Base-by-base conservation (phyloP, 1,140 invertebrate species). In the Drosophila sproati region DNA sequence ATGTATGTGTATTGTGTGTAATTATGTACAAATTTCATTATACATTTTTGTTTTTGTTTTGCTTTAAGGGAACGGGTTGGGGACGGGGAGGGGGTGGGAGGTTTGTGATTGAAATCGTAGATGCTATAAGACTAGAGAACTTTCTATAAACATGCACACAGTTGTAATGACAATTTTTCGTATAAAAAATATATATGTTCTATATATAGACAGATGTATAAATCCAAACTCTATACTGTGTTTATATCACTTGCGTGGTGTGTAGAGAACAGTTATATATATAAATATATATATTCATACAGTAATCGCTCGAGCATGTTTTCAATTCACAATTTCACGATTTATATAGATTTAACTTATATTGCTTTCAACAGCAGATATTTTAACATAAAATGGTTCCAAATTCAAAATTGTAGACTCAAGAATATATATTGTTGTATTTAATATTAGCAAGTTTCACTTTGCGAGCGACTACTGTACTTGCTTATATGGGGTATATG, bases 121-220 rank as follows among this genome's bases (percentile, higher is more conserved):
- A 56, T 37, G 54, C 72, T 74, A 74, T 48, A 47, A 69, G 72
- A 74, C 72, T 74, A 74, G 72, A 70, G 72, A 74, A 70, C 57
- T 59, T 57, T 61, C 50, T 47, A 57, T 70, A 56, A 69, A 70
- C 51, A 70, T 70, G 72, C 72, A 73, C 71, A 55, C 64, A 69
- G 55, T 73, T 67, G 67, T 37, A 73, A 55, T 73, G 71, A 61
- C 64, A 60, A 74, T 47, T 70, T 70, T 62, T 70, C 52, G 72
- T 74, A 74, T 74, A 74, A 74, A 74, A 74, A 74, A 74, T 74
- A 74, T 68, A 70, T 70, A 70, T 50, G 57, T 60, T 52, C 50
- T 60, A 69, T 69, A 48, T 57, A 45, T 54, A 29, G 48, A 69
- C 56, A 48, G 29, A 41, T 72, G 56, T 61, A 73, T 63, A 66